phyloP scores from a whole-genome alignment of 1,140 invertebrate species.

The Drosophila nebulosa region DNA sequence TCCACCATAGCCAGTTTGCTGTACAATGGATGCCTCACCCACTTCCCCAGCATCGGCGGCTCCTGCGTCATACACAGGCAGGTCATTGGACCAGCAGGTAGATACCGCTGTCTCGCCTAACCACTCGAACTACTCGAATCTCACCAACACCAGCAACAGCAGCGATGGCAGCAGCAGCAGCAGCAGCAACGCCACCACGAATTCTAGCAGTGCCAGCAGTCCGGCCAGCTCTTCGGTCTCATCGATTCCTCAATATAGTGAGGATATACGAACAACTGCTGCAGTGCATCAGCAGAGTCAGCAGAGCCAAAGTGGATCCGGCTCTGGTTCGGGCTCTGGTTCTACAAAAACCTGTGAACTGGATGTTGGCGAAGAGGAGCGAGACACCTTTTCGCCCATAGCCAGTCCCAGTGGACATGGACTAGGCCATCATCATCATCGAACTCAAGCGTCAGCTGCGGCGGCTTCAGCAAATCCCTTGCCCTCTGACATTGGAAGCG shows the following conservation, averaged over 20 bases:
- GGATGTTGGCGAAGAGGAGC: conserved; percentile 70
- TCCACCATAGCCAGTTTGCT: neutral
- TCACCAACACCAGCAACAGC: conserved; percentile 57
- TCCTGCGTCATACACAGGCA: conserved; percentile 28
- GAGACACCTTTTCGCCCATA: conserved; percentile 72
- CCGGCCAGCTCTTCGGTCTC: conserved; percentile 49
- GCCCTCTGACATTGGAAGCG: conserved; percentile 18
- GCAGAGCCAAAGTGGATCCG: conserved; percentile 35
- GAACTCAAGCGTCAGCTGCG: neutral
- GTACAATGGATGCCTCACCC: conserved; percentile 55
- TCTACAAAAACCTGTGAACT: conserved; percentile 70
- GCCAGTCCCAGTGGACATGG: conserved; percentile 61
- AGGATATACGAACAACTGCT: conserved; percentile 54
- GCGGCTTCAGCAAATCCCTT: conserved; percentile 2
- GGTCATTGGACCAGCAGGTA: conserved; percentile 72
- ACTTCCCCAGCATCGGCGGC: conserved; percentile 29
- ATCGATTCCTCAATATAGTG: conserved; percentile 74
- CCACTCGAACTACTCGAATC: conserved; percentile 72
- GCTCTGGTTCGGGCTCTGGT: conserved; percentile 44
- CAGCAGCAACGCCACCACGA: conserved; percentile 31
- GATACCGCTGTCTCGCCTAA: conserved; percentile 48
- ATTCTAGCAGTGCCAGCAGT: conserved; percentile 30
- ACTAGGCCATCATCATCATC: too few species aligned
- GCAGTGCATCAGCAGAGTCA: conserved; percentile 29
- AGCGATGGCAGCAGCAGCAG: conserved; percentile 23